Conservation (phyloP, 2,888 invertebrate species). For the Brenthis hecate region DNA sequence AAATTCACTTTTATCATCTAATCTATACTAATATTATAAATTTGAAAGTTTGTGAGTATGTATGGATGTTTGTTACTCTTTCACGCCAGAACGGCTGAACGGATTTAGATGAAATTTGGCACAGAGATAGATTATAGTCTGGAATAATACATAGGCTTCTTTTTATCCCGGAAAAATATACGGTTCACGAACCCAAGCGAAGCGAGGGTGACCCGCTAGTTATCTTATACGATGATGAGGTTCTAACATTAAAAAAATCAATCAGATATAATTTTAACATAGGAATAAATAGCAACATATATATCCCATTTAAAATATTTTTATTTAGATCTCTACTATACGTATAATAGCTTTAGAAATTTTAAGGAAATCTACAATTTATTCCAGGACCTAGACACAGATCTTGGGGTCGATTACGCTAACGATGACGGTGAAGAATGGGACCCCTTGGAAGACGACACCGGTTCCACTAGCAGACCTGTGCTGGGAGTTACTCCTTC, state of each 20-base stretch:
- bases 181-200: not conserved
- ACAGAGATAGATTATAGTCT: too few relatives aligned
- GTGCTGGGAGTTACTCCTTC: slow-evolving; percentile 56
- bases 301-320: not conserved
- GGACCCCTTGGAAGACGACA: slow-evolving; percentile 53
- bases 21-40: not conserved
- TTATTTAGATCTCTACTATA: not conserved
- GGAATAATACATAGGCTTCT: too few relatives aligned
- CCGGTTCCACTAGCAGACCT: slow-evolving; percentile 50
- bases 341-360: not conserved
- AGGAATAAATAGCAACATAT: not conserved
- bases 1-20: not conserved
- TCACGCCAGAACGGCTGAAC: too few relatives aligned
- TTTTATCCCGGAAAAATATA: too few relatives aligned
- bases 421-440: slow-evolving; percentile 60
- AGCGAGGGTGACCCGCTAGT: not conserved
- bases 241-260: not conserved
- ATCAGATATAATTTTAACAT: not conserved
- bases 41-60: too few relatives aligned
- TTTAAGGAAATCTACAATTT: not conserved
- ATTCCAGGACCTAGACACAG: slow-evolving; percentile 38
- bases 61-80: too few relatives aligned
- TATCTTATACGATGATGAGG: not conserved
- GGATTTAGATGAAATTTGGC: too few relatives aligned
- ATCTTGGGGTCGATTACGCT: slow-evolving; percentile 51